Evolutionary conservation across 2,113 vertebrate species (phyloP), one percentile per base, ranked within the genome.

Genomic region (Bettongia penicillata): DNA sequence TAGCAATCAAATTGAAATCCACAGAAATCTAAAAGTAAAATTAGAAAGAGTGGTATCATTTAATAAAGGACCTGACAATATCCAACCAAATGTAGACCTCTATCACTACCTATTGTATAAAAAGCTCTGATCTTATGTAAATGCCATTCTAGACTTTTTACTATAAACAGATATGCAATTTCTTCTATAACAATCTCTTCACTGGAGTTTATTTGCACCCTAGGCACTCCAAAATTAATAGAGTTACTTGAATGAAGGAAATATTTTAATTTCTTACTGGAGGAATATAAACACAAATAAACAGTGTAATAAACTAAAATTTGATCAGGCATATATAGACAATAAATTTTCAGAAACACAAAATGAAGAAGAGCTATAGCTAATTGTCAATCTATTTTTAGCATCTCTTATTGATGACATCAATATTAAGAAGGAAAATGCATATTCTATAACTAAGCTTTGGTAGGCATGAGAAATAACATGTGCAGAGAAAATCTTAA

Each of bases 161-260:
- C 14, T 6, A n/a, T 47, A 53, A 3, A 23, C 1, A 89, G n/a
- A 93, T 77, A 11, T 6, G 2, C 0, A 95, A 53, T 51, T 94
- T 51, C 37, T 31, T 91, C 68, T 26, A 10, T 92, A 53, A 91
- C 16, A 91, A 4, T 16, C 0, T 90, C 0, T 0, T 92, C 31
- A 90, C 53, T 53, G 53, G 2, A 93, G 77, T 93, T 93, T 37
- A n/a, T 91, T 53, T 91, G 19, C n/a, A 49, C 50, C 90, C 48
- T 91, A 9, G 89, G 43, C 91, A 91, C 51, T 90, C 90, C 51
- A 94, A 89, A 94, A 51, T 92, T 48, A 77, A 89, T 95, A 91
- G 93, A 89, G 77, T 51, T 28, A 49, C n/a, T 84, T 53, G 2
- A 95, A 24, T 50, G 90, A 93, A 84, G 19, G 68, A 8, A 84